These are phyloP conservation scores for Chironomus tentans DNA, from an alignment of 2,888 invertebrate genomes.

Conservation along the genomic window DNA sequence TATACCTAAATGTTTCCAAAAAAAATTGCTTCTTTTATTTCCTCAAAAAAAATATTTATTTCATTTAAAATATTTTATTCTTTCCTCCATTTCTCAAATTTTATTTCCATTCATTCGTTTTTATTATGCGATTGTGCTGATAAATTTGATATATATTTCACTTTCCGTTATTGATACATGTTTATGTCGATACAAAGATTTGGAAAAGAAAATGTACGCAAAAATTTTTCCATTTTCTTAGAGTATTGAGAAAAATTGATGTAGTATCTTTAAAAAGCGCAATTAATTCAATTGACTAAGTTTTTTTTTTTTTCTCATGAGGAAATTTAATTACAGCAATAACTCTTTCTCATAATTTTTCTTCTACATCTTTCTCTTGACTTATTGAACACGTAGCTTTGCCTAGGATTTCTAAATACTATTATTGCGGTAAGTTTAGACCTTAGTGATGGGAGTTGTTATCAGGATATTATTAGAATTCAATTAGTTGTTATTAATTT, in stretches of 20 bases:
- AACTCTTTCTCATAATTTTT: not conserved
- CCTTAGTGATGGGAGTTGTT: not conserved
- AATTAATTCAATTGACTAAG: too few relatives aligned
- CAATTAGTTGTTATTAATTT: not conserved
- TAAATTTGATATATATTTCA: not conserved
- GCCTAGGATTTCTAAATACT: slow-evolving; percentile 55
- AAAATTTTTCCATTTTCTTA: not conserved
- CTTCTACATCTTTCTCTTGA: not conserved
- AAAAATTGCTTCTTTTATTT: too few relatives aligned
- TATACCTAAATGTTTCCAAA: too few relatives aligned
- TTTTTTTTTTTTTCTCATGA: too few relatives aligned
- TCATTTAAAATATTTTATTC: not conserved
- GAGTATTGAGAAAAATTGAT: not conserved
- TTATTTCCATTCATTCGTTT: not conserved
- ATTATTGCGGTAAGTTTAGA: slow-evolving; percentile 52
- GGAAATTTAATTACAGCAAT: not conserved
- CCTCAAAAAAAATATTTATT: not conserved
- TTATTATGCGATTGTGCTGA: not conserved
- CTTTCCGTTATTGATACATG: not conserved
- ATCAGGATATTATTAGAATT: not conserved
- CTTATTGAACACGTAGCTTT: slow-evolving; percentile 41
- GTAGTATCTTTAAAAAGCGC: not conserved
- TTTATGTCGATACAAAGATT: not conserved
- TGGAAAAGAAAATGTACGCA: not conserved
- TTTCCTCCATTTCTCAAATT: not conserved